phyloP scores from a whole-genome alignment of 2,888 invertebrate species.

The Protonemura montana region DNA sequence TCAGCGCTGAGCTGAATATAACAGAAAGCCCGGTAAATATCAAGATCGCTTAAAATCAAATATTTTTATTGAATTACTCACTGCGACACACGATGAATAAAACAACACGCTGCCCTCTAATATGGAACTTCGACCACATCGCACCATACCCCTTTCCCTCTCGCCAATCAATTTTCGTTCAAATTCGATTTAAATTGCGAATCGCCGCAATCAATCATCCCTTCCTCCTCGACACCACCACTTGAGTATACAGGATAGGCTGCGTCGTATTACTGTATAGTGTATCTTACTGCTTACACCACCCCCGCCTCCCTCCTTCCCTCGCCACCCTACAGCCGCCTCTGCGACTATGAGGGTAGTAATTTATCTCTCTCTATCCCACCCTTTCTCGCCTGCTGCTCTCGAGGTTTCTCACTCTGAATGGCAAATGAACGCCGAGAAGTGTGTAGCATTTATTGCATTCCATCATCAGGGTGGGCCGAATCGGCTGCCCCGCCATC shows the following conservation, averaged over 20 bases:
- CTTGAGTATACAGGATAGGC: not conserved
- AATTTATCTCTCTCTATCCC: not conserved
- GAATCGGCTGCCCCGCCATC: conserved; percentile 30
- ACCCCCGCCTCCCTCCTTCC: not conserved
- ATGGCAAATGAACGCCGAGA: conserved; percentile 32
- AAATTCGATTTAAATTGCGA: conserved; percentile 23
- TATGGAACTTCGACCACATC: not conserved
- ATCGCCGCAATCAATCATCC: conserved; percentile 19
- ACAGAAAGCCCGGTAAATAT: not conserved
- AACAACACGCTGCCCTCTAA: conserved; percentile 12
- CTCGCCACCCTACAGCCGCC: not conserved
- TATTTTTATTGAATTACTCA: not conserved
- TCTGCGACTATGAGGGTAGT: not conserved
- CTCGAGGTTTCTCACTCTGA: conserved; percentile 9
- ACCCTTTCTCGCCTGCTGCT: not conserved
- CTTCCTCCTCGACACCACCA: not conserved
- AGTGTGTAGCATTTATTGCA: conserved; percentile 44
- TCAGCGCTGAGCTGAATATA: not conserved
- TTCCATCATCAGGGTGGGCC: conserved; percentile 42
- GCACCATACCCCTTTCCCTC: not conserved
- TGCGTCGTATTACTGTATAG: conserved; percentile 21
- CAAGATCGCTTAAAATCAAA: not conserved
- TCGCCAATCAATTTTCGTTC: conserved; percentile 29
- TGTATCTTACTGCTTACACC: conserved; percentile 21
- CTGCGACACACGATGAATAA: not conserved